Evolutionary conservation across 2,113 vertebrate genomes (phyloP).

Genomic region (Synchiropus splendidus): DNA sequence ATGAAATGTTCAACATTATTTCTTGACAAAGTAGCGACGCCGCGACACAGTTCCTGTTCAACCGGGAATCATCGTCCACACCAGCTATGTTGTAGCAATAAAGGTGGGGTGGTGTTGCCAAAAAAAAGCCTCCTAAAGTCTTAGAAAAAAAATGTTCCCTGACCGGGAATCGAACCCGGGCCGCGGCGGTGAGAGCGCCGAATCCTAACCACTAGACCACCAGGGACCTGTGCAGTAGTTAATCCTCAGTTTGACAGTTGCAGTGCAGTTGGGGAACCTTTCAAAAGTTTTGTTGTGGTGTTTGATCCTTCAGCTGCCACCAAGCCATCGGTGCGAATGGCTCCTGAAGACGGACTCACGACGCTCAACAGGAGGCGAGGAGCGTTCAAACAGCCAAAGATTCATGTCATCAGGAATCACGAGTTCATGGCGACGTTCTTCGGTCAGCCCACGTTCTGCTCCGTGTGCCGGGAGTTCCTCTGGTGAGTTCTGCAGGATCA

Average conservation of each 20-base stretch:
- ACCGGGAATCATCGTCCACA: too few species aligned
- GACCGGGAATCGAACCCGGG: slow-evolving; percentile 42
- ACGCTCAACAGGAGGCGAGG: slow-evolving; percentile 86
- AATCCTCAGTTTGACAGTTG: too few species aligned
- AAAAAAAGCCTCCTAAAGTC: too few species aligned
- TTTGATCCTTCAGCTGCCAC: slow-evolving; percentile 11
- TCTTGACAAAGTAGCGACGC: too few species aligned
- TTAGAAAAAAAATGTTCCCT: slow-evolving; percentile 13
- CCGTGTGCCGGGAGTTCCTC: slow-evolving; percentile 92
- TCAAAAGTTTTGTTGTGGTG: background rate
- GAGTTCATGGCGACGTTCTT: slow-evolving; percentile 96
- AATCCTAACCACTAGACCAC: too few species aligned
- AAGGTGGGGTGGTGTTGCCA: too few species aligned
- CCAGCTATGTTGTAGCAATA: too few species aligned
- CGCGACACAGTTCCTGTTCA: too few species aligned
- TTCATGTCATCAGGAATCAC: slow-evolving; percentile 90
- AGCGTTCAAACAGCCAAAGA: slow-evolving; percentile 93
- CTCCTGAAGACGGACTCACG: slow-evolving; percentile 66
- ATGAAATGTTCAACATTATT: too few species aligned
- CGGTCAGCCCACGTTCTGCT: slow-evolving; percentile 91
- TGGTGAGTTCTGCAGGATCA: slow-evolving; percentile 78
- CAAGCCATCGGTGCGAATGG: slow-evolving; percentile 25
- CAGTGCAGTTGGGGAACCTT: too few species aligned
- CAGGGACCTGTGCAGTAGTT: too few species aligned
- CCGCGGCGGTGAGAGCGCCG: slow-evolving; percentile 30